Base-by-base conservation (phyloP, 2,113 vertebrate species). In the Clarias batrachus region DNA sequence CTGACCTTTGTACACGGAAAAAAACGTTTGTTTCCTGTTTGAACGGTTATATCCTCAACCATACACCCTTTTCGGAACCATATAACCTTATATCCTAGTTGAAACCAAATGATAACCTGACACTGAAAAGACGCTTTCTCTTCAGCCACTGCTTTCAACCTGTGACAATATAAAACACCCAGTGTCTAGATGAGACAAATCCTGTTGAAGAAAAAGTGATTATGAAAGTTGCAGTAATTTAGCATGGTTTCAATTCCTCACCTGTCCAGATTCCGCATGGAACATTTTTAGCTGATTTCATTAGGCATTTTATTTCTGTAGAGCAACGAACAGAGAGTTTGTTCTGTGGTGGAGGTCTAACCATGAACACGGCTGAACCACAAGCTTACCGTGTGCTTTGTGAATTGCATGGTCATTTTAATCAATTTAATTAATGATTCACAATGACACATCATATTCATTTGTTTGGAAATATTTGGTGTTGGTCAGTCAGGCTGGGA, bases 211-310 rank as follows among this genome's bases (percentile, higher is more conserved):
- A 33, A 37, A 30, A 73, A 59, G 52, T 6, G 27, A 57, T 83
- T 41, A 59, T 37, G 2, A 59, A 16, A n/a, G 27, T n/a, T 82
- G 41, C 52, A 54, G 63, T 33, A 2, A 21, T 11, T 3, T 12
- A 70, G n/a, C 48, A 68, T 52, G 59, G 16, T 77, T 76, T 85
- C 16, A 63, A 48, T 63, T 37, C 59, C 19, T 60, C 71, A 83
- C 41, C 16, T 52, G 59, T 60, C n/a, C 37, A 62, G n/a, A 63
- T 41, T 73, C 33, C 73, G 33, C n/a, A 52, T 23, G 48, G 73
- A 78, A 79, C 74, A 65, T 77, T 60, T 85, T 77, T 54, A 63
- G 54, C 23, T 86, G 19, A 86, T 86, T 65, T 86, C 33, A 70
- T 30, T 65, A 30, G 76, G 48, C 16, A 70, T 52, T 65, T 23